Base-by-base conservation (phyloP, 1,140 invertebrate genomes). In the Scaptomyza graminum region DNA sequence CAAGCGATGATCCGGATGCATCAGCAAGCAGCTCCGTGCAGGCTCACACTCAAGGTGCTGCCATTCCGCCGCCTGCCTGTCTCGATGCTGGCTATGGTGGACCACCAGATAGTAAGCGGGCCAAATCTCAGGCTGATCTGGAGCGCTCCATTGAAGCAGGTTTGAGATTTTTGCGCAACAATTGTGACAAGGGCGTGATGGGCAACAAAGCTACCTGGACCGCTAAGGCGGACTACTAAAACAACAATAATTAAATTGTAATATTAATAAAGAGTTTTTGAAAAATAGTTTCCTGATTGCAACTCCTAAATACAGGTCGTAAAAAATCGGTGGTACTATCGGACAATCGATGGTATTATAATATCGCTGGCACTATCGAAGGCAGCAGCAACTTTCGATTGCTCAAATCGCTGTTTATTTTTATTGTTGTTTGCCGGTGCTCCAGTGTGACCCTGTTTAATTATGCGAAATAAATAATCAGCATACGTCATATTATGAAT, bases 71-170 rank as follows among this genome's bases (percentile, higher is more conserved):
- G 5, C 95, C 95, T 15, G 88, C 93, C 2, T 94, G 93, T 2
- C 94, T 94, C 72, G 94, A 95, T 16, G 94, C 93, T 74, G 93
- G 94, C 5, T 94, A 94, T 11, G 15, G 9, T n/a, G 47, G 63
- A 41, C 64, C 87, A 0, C 22, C 79, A 0, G 12, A 59, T 22
- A 39, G 79, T 0, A 92, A 87, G 43, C 69, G 70, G 1, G 18
- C 52, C 6, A 85, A 77, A 50, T 77, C 72, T 0, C 61, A 75
- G 16, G 75, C 85, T 3, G 92, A 94, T 64, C 90, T 95, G 15
- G 93, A 93, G 74, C 94, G 94, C 46, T 94, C 94, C 2, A 95
- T 95, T 80, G 93, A 93, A 59, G 95, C 94, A 60, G 95, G 95
- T 9, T 90, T 96, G 4, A 94, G 93, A 76, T 95, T 93, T 84